A percentile compares a stretch with the other conserved stretches of the same genome.
These are phyloP conservation scores for Diorhabda sublineata DNA, from an alignment of 1,140 invertebrate genomes.

Conservation along the genomic window DNA sequence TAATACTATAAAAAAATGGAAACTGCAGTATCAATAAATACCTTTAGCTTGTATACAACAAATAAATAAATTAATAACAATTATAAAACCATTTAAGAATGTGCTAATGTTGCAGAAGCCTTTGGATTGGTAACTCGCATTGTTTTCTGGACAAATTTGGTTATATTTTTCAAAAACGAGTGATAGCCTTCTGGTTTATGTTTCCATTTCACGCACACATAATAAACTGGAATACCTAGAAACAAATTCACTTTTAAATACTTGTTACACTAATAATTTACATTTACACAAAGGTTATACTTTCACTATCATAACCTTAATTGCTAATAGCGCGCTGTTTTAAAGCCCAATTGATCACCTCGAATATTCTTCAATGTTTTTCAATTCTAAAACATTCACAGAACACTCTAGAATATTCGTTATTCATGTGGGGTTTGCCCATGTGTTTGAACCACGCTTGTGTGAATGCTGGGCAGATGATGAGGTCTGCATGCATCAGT, in stretches of 20 bases:
- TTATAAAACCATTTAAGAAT: constrained; percentile 15
- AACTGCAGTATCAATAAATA: no score
- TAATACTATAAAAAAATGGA: no score
- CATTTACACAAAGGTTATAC: background rate
- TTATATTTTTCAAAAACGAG: constrained; percentile 42
- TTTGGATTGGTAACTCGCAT: constrained; percentile 45
- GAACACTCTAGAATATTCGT: background rate
- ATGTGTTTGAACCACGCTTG: no score
- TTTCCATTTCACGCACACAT: constrained; percentile 80
- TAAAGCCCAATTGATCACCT: background rate
- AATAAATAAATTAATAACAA: background rate
- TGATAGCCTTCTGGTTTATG: constrained; percentile 59
- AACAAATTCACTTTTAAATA: background rate
- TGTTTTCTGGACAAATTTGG: constrained; percentile 51
- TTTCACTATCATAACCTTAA: background rate
- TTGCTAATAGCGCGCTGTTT: background rate
- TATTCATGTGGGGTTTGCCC: no score
- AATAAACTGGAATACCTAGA: constrained; percentile 84
- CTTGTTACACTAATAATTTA: background rate
- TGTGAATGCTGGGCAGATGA: no score
- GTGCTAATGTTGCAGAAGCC: constrained; percentile 28
- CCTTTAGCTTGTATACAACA: no score
- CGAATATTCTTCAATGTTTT: background rate
- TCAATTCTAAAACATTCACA: background rate
- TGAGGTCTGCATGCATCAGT: background rate